phyloP scores from a whole-genome alignment of 2,888 invertebrate species.

The Caenorhabditis japonica region DNA sequence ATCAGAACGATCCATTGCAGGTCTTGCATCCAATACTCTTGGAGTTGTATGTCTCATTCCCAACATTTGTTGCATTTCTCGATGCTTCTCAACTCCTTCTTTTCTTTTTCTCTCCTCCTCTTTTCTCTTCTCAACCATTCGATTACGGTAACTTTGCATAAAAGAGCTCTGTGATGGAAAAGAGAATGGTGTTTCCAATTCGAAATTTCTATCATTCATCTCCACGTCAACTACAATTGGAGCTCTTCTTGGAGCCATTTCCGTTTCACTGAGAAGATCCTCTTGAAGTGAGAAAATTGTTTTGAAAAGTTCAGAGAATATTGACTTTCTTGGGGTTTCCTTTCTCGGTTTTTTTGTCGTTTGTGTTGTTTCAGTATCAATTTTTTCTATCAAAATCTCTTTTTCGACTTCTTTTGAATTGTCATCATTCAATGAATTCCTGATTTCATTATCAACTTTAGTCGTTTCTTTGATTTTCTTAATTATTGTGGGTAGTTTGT shows the following conservation, averaged over 20 bases:
- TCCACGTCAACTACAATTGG: too few species aligned
- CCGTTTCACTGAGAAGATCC: too few species aligned
- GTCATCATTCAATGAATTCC: not conserved
- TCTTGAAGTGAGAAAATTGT: too few species aligned
- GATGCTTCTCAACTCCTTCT: constrained; percentile 8
- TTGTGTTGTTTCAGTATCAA: not conserved
- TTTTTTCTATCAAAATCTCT: not conserved
- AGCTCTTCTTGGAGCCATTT: too few species aligned
- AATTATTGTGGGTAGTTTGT: constrained; percentile 17
- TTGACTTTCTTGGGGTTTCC: not conserved
- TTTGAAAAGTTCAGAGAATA: too few species aligned
- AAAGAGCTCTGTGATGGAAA: too few species aligned
- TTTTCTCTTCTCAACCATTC: not conserved
- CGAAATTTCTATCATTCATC: too few species aligned
- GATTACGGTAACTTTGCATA: not conserved
- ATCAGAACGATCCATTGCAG: too few species aligned
- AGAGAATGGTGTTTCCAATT: too few species aligned
- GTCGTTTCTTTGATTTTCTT: constrained; percentile 20
- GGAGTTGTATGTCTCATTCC: not conserved
- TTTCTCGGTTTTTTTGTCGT: too few species aligned
- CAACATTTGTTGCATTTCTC: not conserved
- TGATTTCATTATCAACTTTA: constrained; percentile 20
- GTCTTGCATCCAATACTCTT: not conserved
- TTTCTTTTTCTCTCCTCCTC: not conserved
- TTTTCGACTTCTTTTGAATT: not conserved